phyloP scores from a whole-genome alignment of 2,797 vertebrate species.

The Chanos chanos region DNA sequence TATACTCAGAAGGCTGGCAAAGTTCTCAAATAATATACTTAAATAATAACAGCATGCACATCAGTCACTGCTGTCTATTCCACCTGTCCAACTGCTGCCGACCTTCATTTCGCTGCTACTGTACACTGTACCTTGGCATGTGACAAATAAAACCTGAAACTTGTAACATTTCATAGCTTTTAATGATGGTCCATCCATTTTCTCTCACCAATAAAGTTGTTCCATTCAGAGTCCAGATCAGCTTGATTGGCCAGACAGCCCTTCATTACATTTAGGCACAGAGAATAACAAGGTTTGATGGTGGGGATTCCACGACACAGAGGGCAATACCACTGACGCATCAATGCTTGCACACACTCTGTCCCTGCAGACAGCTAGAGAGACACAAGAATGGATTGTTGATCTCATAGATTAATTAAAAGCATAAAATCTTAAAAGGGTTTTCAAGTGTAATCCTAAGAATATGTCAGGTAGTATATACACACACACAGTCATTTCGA shows the following conservation, averaged over 20 bases:
- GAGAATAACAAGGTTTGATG: slow-evolving; percentile 77
- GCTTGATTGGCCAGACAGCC: slow-evolving; percentile 83
- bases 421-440: too few relatives aligned
- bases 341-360: slow-evolving; percentile 77
- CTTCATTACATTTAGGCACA: slow-evolving; percentile 88
- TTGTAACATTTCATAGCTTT: too few relatives aligned
- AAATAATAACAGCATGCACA: too few relatives aligned
- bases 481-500: neutral
- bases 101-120: too few relatives aligned
- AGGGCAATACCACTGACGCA: slow-evolving; percentile 86
- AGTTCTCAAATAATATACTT: neutral
- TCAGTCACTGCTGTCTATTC: too few relatives aligned
- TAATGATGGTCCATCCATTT: slow-evolving; percentile 12
- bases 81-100: too few relatives aligned
- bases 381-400: neutral
- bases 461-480: neutral
- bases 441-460: too few relatives aligned
- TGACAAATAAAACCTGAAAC: too few relatives aligned
- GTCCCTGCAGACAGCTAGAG: slow-evolving; percentile 65
- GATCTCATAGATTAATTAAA: neutral
- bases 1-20: neutral
- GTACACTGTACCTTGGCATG: too few relatives aligned
- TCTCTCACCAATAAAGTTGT: slow-evolving; percentile 81
- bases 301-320: slow-evolving; percentile 80
- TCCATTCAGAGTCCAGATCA: slow-evolving; percentile 84